These are phyloP conservation scores for Drosophila ananassae DNA, from an alignment of 1,140 invertebrate species.

Conservation along the genomic window DNA sequence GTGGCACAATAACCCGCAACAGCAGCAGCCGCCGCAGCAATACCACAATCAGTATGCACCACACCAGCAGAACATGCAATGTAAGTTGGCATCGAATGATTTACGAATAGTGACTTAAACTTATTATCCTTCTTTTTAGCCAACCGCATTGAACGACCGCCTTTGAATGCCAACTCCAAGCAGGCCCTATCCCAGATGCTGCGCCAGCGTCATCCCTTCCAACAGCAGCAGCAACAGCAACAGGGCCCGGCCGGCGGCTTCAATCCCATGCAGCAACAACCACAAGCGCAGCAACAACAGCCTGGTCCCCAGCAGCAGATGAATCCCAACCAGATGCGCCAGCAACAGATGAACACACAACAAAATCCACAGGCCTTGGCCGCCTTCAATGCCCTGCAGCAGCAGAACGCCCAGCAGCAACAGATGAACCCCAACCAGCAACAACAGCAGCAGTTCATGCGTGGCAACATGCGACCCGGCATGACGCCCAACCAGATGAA, in stretches of 20 bases:
- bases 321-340: conserved; percentile 63
- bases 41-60: conserved; percentile 73
- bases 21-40: conserved; percentile 70
- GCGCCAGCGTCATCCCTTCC: conserved; percentile 87
- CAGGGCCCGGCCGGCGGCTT: conserved; percentile 74
- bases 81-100: conserved; percentile 17
- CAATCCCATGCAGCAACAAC: conserved; percentile 85
- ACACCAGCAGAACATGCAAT: conserved; percentile 73
- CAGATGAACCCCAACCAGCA: conserved; percentile 73
- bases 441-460: conserved; percentile 74
- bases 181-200: conserved; percentile 95
- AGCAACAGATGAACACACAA: conserved; percentile 79
- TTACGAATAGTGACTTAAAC: not conserved
- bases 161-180: conserved; percentile 89
- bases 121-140: conserved; percentile 79
- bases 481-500: conserved; percentile 84
- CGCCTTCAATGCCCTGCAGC: conserved; percentile 83
- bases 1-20: conserved; percentile 70
- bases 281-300: conserved; percentile 78
- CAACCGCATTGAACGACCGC: conserved; percentile 88
- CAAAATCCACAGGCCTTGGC: conserved; percentile 83
- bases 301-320: conserved; percentile 65
- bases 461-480: conserved; percentile 83
- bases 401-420: conserved; percentile 59
- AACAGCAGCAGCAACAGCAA: conserved; percentile 83